Base-by-base conservation (phyloP, 2,113 vertebrate species). In the Turnix velox region DNA sequence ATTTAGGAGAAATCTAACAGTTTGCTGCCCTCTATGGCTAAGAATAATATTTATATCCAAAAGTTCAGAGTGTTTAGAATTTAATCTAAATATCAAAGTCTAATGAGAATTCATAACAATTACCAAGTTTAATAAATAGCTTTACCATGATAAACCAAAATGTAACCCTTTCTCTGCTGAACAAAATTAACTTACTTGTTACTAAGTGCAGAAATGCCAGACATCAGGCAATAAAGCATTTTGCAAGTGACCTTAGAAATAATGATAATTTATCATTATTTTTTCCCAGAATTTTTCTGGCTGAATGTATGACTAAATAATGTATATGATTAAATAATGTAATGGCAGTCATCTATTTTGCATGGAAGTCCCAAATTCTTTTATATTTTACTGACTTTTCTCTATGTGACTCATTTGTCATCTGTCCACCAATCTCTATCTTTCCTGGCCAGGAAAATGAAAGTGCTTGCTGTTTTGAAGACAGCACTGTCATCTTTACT, bases 11-110 rank as follows among this genome's bases (percentile, higher is more conserved):
- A 95, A 72, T 43, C 24, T 46, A 73, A 68, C 88, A 14, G 4
- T 96, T 92, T 97, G 93, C 96, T 97, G 95, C 96, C 97, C 93
- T 78, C 97, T 97, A 92, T 88, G 87, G 96, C 62, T 72, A 20
- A 22, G 43, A 90, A 67, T 42, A 69, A 75, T 79, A 69, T 55
- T 52, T 71, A 48, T 80, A 35, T 31, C 77, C 35, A 22, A 55
- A 52, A 45, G 6, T 74, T 28, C 37, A 40, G 39, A 79, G 6
- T 9, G 0, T 43, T 85, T 85, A 83, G 46, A 14, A 39, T 33
- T 79, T 84, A 45, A 61, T 51, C 58, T 55, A 3, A 74, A 40
- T 16, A 71, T 51, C 19, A 25, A 77, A 54, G 10, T 63, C 45
- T 52, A 62, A 49, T 54, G 35, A 87, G 46, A 62, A 52, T 78